Percentiles rank a stretch among this genome's conserved stretches.
These are phyloP conservation scores for Grammomys surdaster DNA, from an alignment of 2,113 vertebrate species.

Conservation along the genomic window DNA sequence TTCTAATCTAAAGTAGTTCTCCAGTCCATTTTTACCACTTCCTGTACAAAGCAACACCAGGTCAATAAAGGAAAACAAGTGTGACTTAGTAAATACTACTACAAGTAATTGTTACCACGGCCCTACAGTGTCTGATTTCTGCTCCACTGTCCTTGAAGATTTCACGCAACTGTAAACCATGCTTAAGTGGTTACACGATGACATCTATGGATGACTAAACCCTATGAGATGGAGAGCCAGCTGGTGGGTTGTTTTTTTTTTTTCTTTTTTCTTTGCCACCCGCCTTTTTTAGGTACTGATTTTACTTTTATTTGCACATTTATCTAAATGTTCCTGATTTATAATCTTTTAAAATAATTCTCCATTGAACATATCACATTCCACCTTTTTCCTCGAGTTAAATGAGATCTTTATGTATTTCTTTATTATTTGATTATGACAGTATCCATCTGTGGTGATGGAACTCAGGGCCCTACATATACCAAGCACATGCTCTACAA, in stretches of 20 bases:
- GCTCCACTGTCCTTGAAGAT: neutral
- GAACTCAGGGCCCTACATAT: neutral
- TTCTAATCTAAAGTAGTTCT: neutral
- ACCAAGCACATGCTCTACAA: neutral
- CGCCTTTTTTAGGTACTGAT: neutral
- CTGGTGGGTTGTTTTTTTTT: neutral
- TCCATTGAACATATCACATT: neutral
- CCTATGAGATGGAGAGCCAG: neutral
- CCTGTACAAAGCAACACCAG: neutral
- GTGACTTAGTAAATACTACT: neutral
- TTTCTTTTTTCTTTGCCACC: neutral
- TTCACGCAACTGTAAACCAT: neutral
- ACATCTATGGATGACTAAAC: neutral
- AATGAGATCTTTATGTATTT: neutral
- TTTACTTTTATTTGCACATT: conserved; percentile 45
- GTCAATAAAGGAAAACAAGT: neutral
- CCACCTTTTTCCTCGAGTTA: conserved; percentile 6
- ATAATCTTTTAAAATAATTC: neutral
- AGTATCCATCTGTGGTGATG: neutral
- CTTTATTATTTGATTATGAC: conserved; percentile 7
- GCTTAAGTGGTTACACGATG: neutral
- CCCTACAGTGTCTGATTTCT: neutral
- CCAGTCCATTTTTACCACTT: neutral
- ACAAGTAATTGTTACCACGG: neutral
- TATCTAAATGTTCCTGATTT: conserved; percentile 28